Base-by-base conservation (phyloP, 2,797 vertebrate genomes). In the Masticophis lateralis region DNA sequence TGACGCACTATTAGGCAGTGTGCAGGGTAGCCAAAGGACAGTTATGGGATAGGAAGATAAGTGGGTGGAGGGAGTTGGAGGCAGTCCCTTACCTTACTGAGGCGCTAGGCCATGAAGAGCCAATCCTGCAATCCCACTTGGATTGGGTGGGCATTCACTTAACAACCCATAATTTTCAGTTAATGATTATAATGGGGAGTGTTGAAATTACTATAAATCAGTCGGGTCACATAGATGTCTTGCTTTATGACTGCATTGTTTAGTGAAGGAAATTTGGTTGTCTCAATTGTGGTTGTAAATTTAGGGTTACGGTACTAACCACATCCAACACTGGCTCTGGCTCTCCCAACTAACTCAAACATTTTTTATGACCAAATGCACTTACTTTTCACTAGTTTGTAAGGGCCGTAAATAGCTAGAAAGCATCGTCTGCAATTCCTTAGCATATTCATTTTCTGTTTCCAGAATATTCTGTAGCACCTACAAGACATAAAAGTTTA, bases 401-500 rank as follows among this genome's bases (percentile, higher is more conserved):
- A 99, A 97, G 0, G 98, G 98, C 93, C 99, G 98, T 89, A 99
- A 97, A 95, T 99, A 99, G 92, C 98, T 98, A 89, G 98, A 98
- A 95, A 99, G 98, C 91, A 99, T 98, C 96, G 98, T 99, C 98
- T 99, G 99, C 4, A 99, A 98, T 94, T 99, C 99, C 96, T 99
- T 98, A 28, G 98, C 98, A 96, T 99, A 99, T 94, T 99, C 99
- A 22, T 97, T 99, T 97, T 99, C 99, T 93, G 99, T 98, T 97
- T 99, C 99, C 96, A 99, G 97, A 97, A 99, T 99, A 97, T 99
- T 99, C 97, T 99, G 99, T 90, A 99, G 98, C 96, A 99, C 99
- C 99, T 99, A 96, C 5, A 97, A 97, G 6, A 74, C 91, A 96
- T 63, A 95, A 63, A 96, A n/a, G n/a, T 60, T 90, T 74, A 92